A percentile compares a stretch with the other conserved stretches of the same genome.
phyloP scores from a whole-genome alignment of 2,888 invertebrate genomes.

The Agrenia bidenticulata region DNA sequence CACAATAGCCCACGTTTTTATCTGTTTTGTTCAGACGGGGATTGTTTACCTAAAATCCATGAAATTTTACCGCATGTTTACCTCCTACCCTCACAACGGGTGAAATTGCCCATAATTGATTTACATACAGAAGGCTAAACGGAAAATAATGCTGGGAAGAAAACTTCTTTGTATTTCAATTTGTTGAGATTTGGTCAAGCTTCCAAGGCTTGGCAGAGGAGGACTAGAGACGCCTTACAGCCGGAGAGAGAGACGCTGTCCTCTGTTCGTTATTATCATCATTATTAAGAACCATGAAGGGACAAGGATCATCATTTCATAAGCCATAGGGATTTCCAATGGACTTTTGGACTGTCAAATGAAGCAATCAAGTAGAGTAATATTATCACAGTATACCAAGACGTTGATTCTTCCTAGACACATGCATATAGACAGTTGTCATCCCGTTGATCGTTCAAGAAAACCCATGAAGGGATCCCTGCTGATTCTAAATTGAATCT shows the following conservation, averaged over 20 bases:
- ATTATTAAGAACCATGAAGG: too few relatives aligned
- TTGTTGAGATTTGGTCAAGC: background rate
- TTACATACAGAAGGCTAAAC: constrained; percentile 5
- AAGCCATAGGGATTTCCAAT: too few relatives aligned
- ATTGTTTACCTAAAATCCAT: constrained; percentile 7
- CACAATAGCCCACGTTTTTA: constrained; percentile 2
- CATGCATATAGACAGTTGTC: too few relatives aligned
- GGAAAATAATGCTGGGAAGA: background rate
- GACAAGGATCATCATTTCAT: too few relatives aligned
- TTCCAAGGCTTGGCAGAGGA: too few relatives aligned
- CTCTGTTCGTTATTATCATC: too few relatives aligned
- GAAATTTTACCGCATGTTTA: constrained; percentile 13
- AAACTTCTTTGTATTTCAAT: background rate
- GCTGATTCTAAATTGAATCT: constrained; percentile 49
- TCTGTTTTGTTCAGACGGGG: background rate
- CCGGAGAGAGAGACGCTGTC: too few relatives aligned
- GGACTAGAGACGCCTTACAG: too few relatives aligned
- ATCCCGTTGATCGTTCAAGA: too few relatives aligned
- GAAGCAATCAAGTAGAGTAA: constrained; percentile 1
- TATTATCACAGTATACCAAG: background rate
- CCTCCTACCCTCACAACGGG: constrained; percentile 2
- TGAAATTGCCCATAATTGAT: constrained; percentile 15
- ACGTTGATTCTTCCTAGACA: too few relatives aligned
- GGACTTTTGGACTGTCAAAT: background rate
- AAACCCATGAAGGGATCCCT: constrained; percentile 19